Evolutionary conservation across 2,797 vertebrate species (phyloP).

Genomic region (Heteromormyrus szaboi): DNA sequence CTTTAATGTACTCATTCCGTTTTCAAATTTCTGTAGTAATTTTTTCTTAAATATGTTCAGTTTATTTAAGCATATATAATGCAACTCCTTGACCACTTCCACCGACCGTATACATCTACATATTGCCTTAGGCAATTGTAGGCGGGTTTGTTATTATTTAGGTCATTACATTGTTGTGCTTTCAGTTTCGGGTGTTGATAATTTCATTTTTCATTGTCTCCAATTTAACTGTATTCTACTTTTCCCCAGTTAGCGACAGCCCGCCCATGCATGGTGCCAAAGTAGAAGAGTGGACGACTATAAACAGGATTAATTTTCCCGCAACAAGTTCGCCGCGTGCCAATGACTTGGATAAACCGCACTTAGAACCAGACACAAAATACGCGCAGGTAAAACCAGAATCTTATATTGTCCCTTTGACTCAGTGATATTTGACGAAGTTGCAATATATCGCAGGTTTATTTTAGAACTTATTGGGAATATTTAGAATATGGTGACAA

Average conservation of each 20-base stretch:
- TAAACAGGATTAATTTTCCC: constrained; percentile 75
- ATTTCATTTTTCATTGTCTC: background rate
- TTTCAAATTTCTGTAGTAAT: background rate
- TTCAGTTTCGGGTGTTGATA: background rate
- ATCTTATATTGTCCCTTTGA: background rate
- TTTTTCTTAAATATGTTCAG: background rate
- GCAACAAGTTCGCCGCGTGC: constrained; percentile 69
- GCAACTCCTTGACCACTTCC: background rate
- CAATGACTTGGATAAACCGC: constrained; percentile 79
- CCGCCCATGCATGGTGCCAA: constrained; percentile 81
- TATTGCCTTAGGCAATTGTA: background rate
- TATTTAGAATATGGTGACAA: background rate
- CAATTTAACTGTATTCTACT: constrained; percentile 30
- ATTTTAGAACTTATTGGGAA: background rate
- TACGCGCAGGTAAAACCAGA: constrained; percentile 61
- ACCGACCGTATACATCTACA: background rate
- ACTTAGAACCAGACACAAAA: constrained; percentile 84
- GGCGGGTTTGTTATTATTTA: background rate
- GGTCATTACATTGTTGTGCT: background rate
- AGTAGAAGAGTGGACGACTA: constrained; percentile 84
- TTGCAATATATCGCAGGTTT: background rate
- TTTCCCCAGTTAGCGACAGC: constrained; percentile 77
- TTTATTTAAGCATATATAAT: background rate
- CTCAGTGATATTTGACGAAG: background rate
- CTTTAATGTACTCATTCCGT: background rate